phyloP scores from a whole-genome alignment of 35 echinoderm and acorn worm genomes.

The Stichopus chloronotus region DNA sequence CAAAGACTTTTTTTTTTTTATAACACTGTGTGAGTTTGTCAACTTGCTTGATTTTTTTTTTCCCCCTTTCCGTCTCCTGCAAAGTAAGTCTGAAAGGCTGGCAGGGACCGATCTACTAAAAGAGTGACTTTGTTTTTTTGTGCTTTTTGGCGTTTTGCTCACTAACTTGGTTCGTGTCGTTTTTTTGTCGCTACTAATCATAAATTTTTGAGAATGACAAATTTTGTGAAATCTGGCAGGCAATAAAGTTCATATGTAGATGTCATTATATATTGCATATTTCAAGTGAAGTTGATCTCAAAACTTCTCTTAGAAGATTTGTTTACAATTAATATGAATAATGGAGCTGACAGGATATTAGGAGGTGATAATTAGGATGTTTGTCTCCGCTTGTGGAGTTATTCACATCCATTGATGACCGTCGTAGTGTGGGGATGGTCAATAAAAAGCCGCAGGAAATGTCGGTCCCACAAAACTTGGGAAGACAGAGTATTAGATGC shows the following conservation, averaged over 20 bases:
- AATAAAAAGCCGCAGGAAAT: too few relatives aligned
- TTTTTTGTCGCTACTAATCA: not conserved
- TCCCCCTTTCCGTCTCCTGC: not conserved
- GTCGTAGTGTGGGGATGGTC: too few relatives aligned
- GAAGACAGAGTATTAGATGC: too few relatives aligned
- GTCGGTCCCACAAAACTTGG: too few relatives aligned
- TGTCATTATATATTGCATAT: too few relatives aligned
- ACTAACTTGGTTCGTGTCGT: too few relatives aligned
- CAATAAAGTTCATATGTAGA: not conserved
- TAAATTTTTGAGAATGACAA: not conserved
- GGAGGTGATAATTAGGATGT: not conserved
- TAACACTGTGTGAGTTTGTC: not conserved
- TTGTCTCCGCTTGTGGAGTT: too few relatives aligned
- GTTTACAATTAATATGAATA: constrained; percentile 11
- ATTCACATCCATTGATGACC: too few relatives aligned
- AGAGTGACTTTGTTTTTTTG: not conserved
- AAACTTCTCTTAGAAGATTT: not conserved
- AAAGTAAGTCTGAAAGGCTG: not conserved
- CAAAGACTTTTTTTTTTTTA: not conserved
- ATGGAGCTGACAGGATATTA: not conserved
- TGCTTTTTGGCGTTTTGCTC: not conserved
- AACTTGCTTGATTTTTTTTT: not conserved
- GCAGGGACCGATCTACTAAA: not conserved
- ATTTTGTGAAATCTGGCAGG: not conserved
- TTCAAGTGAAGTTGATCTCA: too few relatives aligned